Base-by-base conservation (phyloP, 2,797 vertebrate genomes). In the Rhinophrynus dorsalis region DNA sequence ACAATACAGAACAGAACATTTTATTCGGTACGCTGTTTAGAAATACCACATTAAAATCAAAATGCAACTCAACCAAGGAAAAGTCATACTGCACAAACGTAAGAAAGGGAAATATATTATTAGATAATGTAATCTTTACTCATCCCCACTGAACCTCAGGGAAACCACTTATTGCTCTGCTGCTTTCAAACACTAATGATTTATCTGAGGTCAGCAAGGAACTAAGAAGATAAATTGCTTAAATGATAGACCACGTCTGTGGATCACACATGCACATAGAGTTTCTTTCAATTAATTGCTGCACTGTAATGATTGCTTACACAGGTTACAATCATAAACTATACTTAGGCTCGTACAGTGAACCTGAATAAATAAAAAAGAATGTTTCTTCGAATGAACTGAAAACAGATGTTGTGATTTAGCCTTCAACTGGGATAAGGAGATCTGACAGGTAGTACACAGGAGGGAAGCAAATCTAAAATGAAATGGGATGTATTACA, bases 201-300 rank as follows among this genome's bases (percentile, higher is more conserved):
- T 63, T 57, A 63, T 71, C 29, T 21, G 23, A 71, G 59, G 68
- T 71, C 68, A 71, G 52, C 29, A 26, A 70, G 54, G 50, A 48
- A 27, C 57, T 45, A 33, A 35, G 30, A 30, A 21, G 40, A 62
- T 62, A 62, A 45, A 47, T 45, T 42, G 58, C 17, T 54, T 61
- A 55, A 47, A 56, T 47, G 12, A 21, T 38, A 18, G 35, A 13
- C 35, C 11, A 23, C 20, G 23, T 58, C 26, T 58, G 32, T 11
- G 11, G n/a, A 68, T 44, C 32, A 32, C 52, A 52, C 30, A 30
- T 18, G 30, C 44, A 45, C 59, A 1, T 27, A 30, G 44, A 20
- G 5, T 35, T 61, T 62, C 42, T 18, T 47, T 37, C 15, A 51
- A 52, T 64, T 52, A 52, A 52, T 52, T 40, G 24, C 32, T 33